Base-by-base conservation (phyloP, 2,888 invertebrate species). In the Megalurothrips usitatus region DNA sequence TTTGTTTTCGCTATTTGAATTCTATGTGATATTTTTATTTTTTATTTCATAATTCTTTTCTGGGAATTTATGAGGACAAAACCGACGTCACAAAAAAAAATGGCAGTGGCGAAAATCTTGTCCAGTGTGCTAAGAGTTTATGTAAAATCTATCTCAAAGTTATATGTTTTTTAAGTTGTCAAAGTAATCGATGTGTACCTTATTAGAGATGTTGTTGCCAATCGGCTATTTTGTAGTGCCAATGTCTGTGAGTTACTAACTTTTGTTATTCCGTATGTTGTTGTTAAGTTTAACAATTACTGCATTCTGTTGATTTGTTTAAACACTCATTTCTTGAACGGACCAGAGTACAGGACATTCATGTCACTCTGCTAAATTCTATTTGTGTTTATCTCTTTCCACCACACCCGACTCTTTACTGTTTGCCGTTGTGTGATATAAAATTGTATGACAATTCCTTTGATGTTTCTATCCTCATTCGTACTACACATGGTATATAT, bases 181-280 rank as follows among this genome's bases (percentile, higher is more conserved):
- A 58, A 75, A 75, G 26, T 75, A 23, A 26, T 75, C 12, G 23
- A 75, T 23, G 23, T 12, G 68, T 75, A 75, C 26, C 68, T 75
- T 75, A 75, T 75, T 75, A 26, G 68, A 12, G 68, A 75, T 75
- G 23, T 75, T 23, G 68, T 75, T 75, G 68, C 68, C 68, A 26
- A 23, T 26, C 26, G 26, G 23, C 68, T 75, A 75, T 26, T 26
- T 75, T 26, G 23, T 26, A 75, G 68, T 75, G 68, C 68, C 68
- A 75, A 75, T 75, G 26, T 75, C 26, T 12, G 26, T 75, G 23
- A 75, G 68, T 26, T 26, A 26, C 23, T 75, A 75, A 23, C 26
- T 75, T 75, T 26, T 75, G 26, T 75, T 23, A 26, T 75, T 12
- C 26, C 26, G 4, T 75, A 26, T 75, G 68, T 75, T 26, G 23